Evolutionary conservation across 2,888 invertebrate genomes (phyloP).

Genomic region (Anarsia innoxiella): DNA sequence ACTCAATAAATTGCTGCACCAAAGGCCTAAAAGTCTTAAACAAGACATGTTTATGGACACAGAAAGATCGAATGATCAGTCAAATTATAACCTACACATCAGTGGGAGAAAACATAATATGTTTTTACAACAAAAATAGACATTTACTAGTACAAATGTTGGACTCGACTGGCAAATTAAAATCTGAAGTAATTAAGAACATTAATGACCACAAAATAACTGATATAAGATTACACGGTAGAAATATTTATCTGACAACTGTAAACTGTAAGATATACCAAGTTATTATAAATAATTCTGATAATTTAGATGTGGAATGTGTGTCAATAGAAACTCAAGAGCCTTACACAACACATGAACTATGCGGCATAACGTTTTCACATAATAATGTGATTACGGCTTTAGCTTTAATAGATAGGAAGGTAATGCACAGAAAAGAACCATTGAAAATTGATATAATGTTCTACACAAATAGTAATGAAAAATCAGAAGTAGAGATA

Average conservation of each 20-base stretch:
- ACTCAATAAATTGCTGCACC: conserved; percentile 28
- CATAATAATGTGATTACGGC: conserved; percentile 36
- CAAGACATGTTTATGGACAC: conserved; percentile 35
- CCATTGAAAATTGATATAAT: conserved; percentile 35
- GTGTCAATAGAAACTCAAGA: conserved; percentile 33
- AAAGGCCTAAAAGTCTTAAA: conserved; percentile 25
- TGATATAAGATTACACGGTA: conserved; percentile 27
- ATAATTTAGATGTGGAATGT: conserved; percentile 26
- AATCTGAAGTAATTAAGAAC: conserved; percentile 38
- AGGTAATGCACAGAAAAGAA: conserved; percentile 38
- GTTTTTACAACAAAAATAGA: conserved; percentile 52
- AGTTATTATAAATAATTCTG: conserved; percentile 25
- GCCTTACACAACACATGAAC: conserved; percentile 32
- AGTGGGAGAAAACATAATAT: conserved; percentile 30
- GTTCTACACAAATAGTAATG: conserved; percentile 28
- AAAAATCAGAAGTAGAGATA: conserved; percentile 25
- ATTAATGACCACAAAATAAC: conserved; percentile 53
- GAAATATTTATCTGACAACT: conserved; percentile 36
- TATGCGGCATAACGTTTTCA: conserved; percentile 39
- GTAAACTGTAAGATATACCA: conserved; percentile 42
- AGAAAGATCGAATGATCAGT: conserved; percentile 49
- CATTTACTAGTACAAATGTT: conserved; percentile 44
- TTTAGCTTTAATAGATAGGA: conserved; percentile 36
- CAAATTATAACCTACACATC: conserved; percentile 29
- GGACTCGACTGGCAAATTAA: conserved; percentile 27